phyloP scores from a whole-genome alignment of 2,888 invertebrate species.

The Spicauda simplicius region DNA sequence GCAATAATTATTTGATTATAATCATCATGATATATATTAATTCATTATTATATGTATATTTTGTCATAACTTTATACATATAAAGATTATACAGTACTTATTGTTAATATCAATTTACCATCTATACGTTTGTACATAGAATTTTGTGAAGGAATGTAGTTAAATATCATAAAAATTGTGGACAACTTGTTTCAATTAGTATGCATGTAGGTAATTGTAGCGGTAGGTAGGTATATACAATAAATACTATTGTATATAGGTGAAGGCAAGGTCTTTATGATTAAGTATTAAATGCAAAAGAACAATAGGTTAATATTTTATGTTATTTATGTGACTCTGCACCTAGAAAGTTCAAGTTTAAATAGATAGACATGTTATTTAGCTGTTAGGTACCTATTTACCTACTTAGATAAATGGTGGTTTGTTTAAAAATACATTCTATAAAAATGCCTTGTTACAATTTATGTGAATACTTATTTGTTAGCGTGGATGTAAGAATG shows the following conservation, averaged over 20 bases:
- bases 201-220: neutral
- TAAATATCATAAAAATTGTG: neutral
- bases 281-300: neutral
- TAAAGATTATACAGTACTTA: neutral
- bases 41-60: neutral
- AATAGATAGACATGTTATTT: neutral
- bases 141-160: neutral
- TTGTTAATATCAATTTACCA: neutral
- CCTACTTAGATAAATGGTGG: constrained; percentile 1
- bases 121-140: neutral
- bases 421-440: neutral
- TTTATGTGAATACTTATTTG: constrained; percentile 8
- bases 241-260: neutral
- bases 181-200: neutral
- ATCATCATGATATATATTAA: neutral
- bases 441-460: neutral
- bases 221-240: neutral
- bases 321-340: constrained; percentile 10
- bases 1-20: too few relatives aligned
- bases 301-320: neutral
- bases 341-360: constrained; percentile 26
- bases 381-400: neutral
- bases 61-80: neutral
- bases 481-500: constrained; percentile 16
- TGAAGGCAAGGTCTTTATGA: neutral